Evolutionary conservation across 2,797 vertebrate genomes (phyloP).

Genomic region (Sebastes nivosus): DNA sequence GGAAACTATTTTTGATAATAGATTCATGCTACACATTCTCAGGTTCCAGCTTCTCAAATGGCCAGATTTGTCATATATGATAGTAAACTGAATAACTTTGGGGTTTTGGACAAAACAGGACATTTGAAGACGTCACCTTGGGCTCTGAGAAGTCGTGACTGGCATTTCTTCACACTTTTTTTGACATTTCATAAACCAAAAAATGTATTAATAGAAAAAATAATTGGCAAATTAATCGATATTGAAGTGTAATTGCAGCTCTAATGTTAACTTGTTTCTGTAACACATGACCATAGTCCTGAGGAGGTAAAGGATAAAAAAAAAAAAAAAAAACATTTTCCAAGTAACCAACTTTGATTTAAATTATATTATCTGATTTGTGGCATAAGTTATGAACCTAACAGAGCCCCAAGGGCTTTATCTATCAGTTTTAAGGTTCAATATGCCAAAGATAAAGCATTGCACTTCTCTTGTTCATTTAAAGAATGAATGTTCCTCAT

Average conservation of each 20-base stretch:
- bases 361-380: background rate
- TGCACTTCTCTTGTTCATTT: background rate
- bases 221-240: background rate
- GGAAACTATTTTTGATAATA: background rate
- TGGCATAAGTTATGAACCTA: background rate
- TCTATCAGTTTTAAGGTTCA: background rate
- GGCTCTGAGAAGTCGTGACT: background rate
- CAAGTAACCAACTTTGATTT: background rate
- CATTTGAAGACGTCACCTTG: background rate
- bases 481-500: background rate
- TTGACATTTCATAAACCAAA: no score
- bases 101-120: background rate
- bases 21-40: background rate
- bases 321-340: background rate
- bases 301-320: background rate
- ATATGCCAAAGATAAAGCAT: background rate
- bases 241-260: background rate
- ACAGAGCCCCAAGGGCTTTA: background rate
- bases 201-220: background rate
- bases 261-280: background rate
- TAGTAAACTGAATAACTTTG: background rate
- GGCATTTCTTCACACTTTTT: background rate
- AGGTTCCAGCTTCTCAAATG: background rate
- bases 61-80: background rate
- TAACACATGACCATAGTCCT: background rate